Conservation (phyloP, 2,113 vertebrate genomes). For the Chionodraco myersi region DNA sequence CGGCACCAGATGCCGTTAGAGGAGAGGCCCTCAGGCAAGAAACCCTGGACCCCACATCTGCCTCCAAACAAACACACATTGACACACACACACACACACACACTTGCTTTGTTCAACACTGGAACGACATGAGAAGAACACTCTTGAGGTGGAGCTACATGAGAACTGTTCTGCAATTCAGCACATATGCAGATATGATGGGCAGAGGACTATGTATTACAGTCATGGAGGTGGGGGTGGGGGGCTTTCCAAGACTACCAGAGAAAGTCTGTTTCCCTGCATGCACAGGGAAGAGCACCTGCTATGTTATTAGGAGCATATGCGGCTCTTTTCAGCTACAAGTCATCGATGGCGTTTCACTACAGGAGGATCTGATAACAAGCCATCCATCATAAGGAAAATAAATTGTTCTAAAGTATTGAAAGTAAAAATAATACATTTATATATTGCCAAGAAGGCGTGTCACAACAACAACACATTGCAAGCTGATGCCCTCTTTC, state of each 20-base stretch:
- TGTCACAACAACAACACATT: conserved; percentile 6
- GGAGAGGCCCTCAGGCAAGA: conserved; percentile 52
- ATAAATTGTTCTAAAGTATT: too few species aligned
- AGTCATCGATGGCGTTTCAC: conserved; percentile 36
- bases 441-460: neutral
- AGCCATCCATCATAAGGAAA: neutral
- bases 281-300: conserved; percentile 66
- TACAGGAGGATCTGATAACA: conserved; percentile 24
- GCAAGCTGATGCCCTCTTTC: conserved; percentile 5
- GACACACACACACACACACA: conserved; percentile 12
- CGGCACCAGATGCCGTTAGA: conserved; percentile 63
- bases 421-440: neutral
- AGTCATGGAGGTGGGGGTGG: conserved; percentile 22
- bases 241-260: conserved; percentile 52
- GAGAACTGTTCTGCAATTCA: conserved; percentile 46
- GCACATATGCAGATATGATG: conserved; percentile 33
- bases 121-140: conserved; percentile 40
- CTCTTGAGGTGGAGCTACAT: conserved; percentile 36
- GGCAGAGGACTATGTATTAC: conserved; percentile 9
- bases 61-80: conserved; percentile 38
- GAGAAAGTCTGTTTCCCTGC: conserved; percentile 52
- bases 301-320: conserved; percentile 65
- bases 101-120: conserved; percentile 7
- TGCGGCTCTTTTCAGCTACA: conserved; percentile 57
- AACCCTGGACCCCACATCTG: conserved; percentile 36